Evolutionary conservation across 2,113 vertebrate species (phyloP).

Genomic region (Silurus glanis): DNA sequence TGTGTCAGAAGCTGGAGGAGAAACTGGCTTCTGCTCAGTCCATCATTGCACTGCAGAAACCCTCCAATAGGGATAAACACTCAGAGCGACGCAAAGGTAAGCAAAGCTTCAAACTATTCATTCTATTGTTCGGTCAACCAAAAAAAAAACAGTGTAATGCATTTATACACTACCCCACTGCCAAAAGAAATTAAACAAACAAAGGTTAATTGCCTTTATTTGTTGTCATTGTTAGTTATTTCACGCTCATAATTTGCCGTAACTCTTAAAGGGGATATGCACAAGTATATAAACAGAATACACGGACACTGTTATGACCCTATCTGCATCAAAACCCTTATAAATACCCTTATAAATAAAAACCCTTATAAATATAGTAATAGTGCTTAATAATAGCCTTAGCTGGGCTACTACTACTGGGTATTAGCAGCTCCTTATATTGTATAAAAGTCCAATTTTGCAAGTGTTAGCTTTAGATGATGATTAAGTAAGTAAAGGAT

Average conservation of each 20-base stretch:
- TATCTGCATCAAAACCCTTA: too few species aligned
- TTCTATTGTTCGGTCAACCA: too few species aligned
- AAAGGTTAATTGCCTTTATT: background rate
- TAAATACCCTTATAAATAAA: too few species aligned
- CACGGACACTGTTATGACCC: too few species aligned
- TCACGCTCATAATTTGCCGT: too few species aligned
- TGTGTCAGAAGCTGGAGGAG: constrained; percentile 54
- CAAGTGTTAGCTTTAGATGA: background rate
- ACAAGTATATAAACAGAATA: too few species aligned
- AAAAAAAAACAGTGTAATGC: background rate
- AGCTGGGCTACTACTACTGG: too few species aligned
- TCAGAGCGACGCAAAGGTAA: constrained; percentile 64
- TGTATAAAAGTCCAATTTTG: background rate
- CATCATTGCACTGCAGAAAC: constrained; percentile 52
- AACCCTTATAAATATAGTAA: too few species aligned
- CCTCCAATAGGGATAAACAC: constrained; percentile 42
- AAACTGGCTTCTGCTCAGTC: constrained; percentile 58
- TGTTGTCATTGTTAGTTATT: background rate
- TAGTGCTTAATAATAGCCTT: too few species aligned
- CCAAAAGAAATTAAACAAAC: background rate
- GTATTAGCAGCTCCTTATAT: background rate
- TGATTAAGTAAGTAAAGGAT: too few species aligned
- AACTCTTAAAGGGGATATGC: too few species aligned
- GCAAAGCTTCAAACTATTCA: background rate
- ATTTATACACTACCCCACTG: background rate